Base-by-base conservation (phyloP, 2,797 vertebrate genomes). In the Sphaeramia orbicularis region DNA sequence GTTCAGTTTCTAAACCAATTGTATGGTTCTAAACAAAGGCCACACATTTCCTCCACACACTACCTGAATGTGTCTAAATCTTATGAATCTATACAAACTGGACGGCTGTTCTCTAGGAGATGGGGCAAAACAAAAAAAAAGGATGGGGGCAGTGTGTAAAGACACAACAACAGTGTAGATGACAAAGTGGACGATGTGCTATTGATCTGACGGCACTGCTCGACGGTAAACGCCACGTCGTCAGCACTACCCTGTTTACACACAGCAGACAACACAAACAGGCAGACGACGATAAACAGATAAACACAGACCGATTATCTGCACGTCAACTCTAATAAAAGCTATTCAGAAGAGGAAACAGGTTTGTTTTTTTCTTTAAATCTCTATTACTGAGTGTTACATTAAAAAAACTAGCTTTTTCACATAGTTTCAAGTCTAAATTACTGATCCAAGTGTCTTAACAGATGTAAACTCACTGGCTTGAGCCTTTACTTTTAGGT, bases 201-300 rank as follows among this genome's bases (percentile, higher is more conserved):
- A 49, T 58, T 55, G 78, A 78, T 55, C 52, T 24, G 14, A 41
- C 55, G 37, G 57, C 48, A 54, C 62, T 1, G 56, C 24, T 27
- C 24, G 24, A 16, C 49, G 55, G 76, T 74, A 55, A 74, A 78
- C 40, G n/a, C 13, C 37, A 54, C 48, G 1, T 56, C 65, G 27
- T 60, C 62, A 57, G 59, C 11, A n/a, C 38, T 69, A 77, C 74
- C 76, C 74, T 76, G 76, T 80, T 69, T 36, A 65, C 24, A 63
- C 49, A 53, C 38, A 47, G 42, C 54, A 53, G 32, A 48, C 42
- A 57, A 27, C 48, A 71, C 32, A 51, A n/a, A 56, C 65, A 47
- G 38, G 44, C 53, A 21, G 41, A 37, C 24, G 53, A 52, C 27
- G 37, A 51, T 42, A 50, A 76, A 47, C 32, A 4, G 37, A 12